Percentiles rank a stretch among this genome's conserved stretches.
Evolutionary conservation across 2,113 vertebrate genomes (phyloP).

Genomic region (Nestor notabilis): DNA sequence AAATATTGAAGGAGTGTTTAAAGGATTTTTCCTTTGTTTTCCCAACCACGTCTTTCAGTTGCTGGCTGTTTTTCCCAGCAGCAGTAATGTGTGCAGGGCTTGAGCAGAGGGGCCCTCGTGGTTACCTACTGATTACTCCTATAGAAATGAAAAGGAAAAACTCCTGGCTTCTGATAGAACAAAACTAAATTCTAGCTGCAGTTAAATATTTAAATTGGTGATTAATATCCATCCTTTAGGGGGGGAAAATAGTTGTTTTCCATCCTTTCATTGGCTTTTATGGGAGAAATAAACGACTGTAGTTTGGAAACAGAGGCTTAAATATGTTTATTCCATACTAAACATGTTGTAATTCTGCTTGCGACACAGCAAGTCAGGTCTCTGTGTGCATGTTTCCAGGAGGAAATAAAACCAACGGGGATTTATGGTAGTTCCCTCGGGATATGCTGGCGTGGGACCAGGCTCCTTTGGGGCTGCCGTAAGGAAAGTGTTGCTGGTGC

Average conservation of each 20-base stretch:
- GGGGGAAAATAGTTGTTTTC: not conserved
- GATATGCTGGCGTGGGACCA: not conserved
- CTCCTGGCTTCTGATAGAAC: not conserved
- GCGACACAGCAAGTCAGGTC: accelerated
- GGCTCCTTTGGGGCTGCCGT: not conserved
- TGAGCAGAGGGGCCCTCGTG: not conserved
- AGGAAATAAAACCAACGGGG: not conserved
- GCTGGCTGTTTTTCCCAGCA: not conserved
- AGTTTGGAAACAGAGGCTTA: not conserved
- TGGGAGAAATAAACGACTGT: not conserved
- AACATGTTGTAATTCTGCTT: not conserved
- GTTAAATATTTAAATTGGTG: not conserved
- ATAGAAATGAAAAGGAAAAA: not conserved
- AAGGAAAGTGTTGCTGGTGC: accelerated
- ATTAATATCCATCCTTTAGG: not conserved
- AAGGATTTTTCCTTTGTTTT: not conserved
- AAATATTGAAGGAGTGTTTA: not conserved
- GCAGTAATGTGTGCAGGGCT: not conserved
- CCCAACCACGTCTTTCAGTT: not conserved
- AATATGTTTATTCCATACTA: not conserved
- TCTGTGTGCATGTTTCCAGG: accelerated
- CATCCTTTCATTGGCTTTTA: not conserved
- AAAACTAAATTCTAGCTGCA: not conserved
- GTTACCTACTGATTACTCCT: not conserved
- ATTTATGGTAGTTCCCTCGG: not conserved